Evolutionary conservation across 2,113 vertebrate species (phyloP).

Genomic region (Danio rerio): GRCz12tu NC_133180.1:39239501-39240000

Average conservation of each 20-base stretch:
- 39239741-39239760: background rate
- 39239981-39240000: conserved; percentile 70
- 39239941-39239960: conserved; percentile 77
- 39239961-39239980: conserved; percentile 78
- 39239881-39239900: conserved; percentile 73
- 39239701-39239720: conserved; percentile 13
- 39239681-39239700: conserved; percentile 25
- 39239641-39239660: background rate
- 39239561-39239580: conserved; percentile 29
- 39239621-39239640: conserved; percentile 23
- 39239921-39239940: conserved; percentile 53
- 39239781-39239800: conserved; percentile 34
- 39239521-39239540: conserved; percentile 30
- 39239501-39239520: conserved; percentile 46
- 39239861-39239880: conserved; percentile 62
- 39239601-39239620: conserved; percentile 34
- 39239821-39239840: conserved; percentile 51
- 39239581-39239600: conserved; percentile 33
- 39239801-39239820: conserved; percentile 19
- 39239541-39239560: background rate
- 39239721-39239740: background rate
- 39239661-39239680: background rate
- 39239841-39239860: conserved; percentile 63
- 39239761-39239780: conserved; percentile 15
- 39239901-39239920: conserved; percentile 46